Base-by-base conservation (phyloP, 53 echinoderm and acorn worm genomes). In the Temnopleurus reevesii region DNA sequence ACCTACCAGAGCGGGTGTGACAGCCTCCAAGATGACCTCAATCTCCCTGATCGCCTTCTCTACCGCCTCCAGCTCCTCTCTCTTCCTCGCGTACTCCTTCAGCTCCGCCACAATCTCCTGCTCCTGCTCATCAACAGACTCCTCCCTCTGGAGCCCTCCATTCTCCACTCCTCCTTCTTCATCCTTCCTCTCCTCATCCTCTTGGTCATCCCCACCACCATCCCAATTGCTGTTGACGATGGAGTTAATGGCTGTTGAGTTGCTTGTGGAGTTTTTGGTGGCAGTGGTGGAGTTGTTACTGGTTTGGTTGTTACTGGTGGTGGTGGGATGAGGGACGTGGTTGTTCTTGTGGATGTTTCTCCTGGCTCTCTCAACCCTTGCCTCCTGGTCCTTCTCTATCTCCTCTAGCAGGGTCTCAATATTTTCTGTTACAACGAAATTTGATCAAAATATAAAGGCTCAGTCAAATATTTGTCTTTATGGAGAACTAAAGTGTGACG, bases 21-120 rank as follows among this genome's bases (percentile, higher is more conserved):
- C 58, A 25, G 81, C 53, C 24, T 59, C 53, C 12, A 92, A 58
- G 57, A 92, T 92, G 21, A 92, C 87, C 47, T 91, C 77, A 38
- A 94, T 90, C 82, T 95, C 95, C 4, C 46, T 12, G 21, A 95
- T 55, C 4, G 77, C 90, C 46, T 93, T 93, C 91, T 91, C 91
- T 77, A 93, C 81, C 7, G 91, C 86, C 55, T 41, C 58, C 59
- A 91, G 71, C 43, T 92, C 90, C 55, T 93, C 86, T 19, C 71
- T 26, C 46, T 33, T 87, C 46, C 87, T 24, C 10, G 85, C 85
- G 21, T 85, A 85, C 85, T 85, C 85, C 60, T 85, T 85, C 35
- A 85, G 45, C 45, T 85, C 85, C 1, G 85, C 71, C 33, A 87
- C 55, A 19, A 64, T 87, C 71, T 87, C 87, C 61, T 85, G 85